These are phyloP conservation scores for Anniella stebbinsi DNA, from an alignment of 2,797 vertebrate species.

Conservation along the genomic window DNA sequence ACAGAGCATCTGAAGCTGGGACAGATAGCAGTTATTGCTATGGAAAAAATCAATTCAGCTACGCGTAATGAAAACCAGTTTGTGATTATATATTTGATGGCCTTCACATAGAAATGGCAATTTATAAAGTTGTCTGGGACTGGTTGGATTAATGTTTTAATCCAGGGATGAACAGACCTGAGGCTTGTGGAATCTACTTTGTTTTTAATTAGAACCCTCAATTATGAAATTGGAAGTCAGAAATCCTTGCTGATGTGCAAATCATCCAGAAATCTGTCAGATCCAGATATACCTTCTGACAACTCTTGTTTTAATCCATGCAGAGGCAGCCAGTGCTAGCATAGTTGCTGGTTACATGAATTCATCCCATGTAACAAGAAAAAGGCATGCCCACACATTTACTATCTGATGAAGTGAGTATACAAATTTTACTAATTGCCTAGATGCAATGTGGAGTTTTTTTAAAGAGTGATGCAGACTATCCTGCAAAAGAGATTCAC, in stretches of 20 bases:
- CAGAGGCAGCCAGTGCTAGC: too few relatives aligned
- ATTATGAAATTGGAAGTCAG: too few relatives aligned
- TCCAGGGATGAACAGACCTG: too few relatives aligned
- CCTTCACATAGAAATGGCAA: neutral
- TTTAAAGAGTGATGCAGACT: neutral
- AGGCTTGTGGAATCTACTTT: too few relatives aligned
- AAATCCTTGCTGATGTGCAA: too few relatives aligned
- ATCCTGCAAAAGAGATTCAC: neutral
- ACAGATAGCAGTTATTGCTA: neutral
- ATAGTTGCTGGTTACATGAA: too few relatives aligned
- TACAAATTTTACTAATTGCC: neutral
- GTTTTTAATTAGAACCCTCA: too few relatives aligned
- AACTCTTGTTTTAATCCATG: too few relatives aligned
- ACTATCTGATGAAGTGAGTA: neutral
- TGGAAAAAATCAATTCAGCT: neutral
- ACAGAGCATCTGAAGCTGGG: neutral
- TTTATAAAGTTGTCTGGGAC: neutral
- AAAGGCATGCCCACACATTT: too few relatives aligned
- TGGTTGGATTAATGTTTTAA: neutral
- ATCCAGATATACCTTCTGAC: too few relatives aligned
- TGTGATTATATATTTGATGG: neutral
- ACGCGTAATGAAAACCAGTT: neutral
- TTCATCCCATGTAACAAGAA: too few relatives aligned
- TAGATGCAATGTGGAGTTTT: neutral
- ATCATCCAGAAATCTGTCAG: too few relatives aligned